Evolutionary conservation across 2,888 invertebrate species (phyloP).

Genomic region (Heteromyza rotundicornis): DNA sequence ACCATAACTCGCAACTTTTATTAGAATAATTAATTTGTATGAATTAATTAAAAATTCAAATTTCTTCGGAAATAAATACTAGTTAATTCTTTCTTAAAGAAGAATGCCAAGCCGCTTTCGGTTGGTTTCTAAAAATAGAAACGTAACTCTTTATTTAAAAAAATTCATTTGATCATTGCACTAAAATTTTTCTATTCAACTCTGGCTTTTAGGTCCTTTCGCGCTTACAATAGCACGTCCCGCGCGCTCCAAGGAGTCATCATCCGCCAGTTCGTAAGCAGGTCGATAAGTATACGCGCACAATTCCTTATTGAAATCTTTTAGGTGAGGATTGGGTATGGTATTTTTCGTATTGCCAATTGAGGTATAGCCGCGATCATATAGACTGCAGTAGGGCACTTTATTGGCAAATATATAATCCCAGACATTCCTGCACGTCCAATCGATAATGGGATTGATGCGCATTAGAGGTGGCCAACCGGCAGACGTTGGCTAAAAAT

Average conservation of each 20-base stretch:
- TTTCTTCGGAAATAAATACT: no score
- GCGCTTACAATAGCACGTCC: no score
- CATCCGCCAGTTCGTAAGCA: slow-evolving; percentile 68
- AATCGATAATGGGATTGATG: slow-evolving; percentile 88
- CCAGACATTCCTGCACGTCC: slow-evolving; percentile 94
- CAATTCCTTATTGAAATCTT: slow-evolving; percentile 62
- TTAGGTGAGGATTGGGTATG: slow-evolving; percentile 76
- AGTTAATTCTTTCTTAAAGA: no score
- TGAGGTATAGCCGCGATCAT: slow-evolving; percentile 91
- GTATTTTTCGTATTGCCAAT: slow-evolving; percentile 84
- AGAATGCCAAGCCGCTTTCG: no score
- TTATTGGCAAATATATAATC: slow-evolving; percentile 77
- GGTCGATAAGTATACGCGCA: slow-evolving; percentile 69
- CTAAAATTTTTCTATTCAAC: no score
- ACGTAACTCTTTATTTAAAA: no score
- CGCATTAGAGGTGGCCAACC: slow-evolving; percentile 91
- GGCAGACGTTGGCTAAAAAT: slow-evolving; percentile 77
- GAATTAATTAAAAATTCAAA: no score
- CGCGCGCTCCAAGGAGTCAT: slow-evolving; percentile 52
- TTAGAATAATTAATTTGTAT: no score
- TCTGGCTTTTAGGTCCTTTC: no score
- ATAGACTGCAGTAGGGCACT: slow-evolving; percentile 90
- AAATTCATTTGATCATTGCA: no score
- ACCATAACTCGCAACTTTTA: no score
- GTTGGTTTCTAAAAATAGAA: no score